Base-by-base conservation (phyloP, 2,888 invertebrate species). In the Agonopterix heracliana region DNA sequence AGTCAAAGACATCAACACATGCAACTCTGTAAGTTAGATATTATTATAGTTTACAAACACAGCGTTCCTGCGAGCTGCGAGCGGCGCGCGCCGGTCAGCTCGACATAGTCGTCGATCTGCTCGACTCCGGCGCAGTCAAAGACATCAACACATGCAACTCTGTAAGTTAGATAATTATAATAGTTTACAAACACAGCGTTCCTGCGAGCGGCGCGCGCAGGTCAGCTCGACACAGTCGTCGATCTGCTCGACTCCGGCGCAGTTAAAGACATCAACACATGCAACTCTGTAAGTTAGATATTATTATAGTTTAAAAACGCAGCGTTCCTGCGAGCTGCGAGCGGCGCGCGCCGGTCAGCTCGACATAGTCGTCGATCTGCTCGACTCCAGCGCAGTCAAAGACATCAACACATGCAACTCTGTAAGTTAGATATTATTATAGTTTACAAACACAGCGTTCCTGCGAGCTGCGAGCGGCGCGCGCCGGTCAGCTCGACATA, bases 111-210 rank as follows among this genome's bases (percentile, higher is more conserved):
- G 90, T 97, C 69, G 98, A 99, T 78, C 95, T 96, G 66, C 91
- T 99, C 61, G 96, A 98, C 86, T 90, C 91, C 40, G 91, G 92
- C 52, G 94, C 95, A 54, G 95, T 96, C 63, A 93, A 96, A 61
- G 98, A 99, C 77, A 99, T 99, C 78, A 98, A 99, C 89, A 97
- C 98, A 61, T 95, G 97, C 79, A 99, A 99, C 90, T 96, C 98
- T 75, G 98, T 98, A 87, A 93, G 93, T 86, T 49, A 38, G 5
- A n/a, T 38, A 3, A n/a, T 9, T 38, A n/a, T 9, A 3, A 4
- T 38, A n/a, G 14, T 26, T 14, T 42, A 36, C 17, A n/a, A 98
- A 96, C 83, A 98, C 98, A 74, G 96, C 97, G 64, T 99, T 99
- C 87, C 90, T 99, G 70, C 92, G 99, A 68, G 98, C 99, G 65